Base-by-base conservation (phyloP, 2,797 vertebrate species). In the Hoplostethus mediterraneus region DNA sequence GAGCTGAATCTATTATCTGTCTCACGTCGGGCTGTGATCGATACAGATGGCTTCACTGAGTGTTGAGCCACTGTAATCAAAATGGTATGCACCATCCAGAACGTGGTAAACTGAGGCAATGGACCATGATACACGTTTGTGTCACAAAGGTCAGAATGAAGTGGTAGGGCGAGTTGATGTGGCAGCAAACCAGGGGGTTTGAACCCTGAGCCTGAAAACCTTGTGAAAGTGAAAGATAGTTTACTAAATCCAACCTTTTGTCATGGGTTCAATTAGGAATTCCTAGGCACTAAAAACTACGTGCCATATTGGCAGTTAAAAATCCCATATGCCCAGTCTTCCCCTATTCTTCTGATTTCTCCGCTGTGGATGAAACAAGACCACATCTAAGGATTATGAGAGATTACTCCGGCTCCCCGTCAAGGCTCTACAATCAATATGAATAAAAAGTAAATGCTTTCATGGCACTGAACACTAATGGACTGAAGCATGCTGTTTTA, bases 1-100 rank as follows among this genome's bases (percentile, higher is more conserved):
- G 71, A 67, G 63, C 66, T 73, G 64, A 55, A 73, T 82, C 63
- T 65, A 21, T 45, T 77, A 80, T 77, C 44, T 72, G 66, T 80
- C 72, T 71, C 53, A 28, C 31, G 78, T 66, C 56, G 28, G 58
- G 63, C 55, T 61, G 60, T 25, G 69, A 73, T 73, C 73, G 30
- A 86, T 68, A 74, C 47, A 74, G 85, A 79, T 12, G 51, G 55
- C 55, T 75, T 66, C 51, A 58, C 65, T 16, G 36, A 80, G 71
- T 49, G 42, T 48, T 33, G 56, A 58, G 54, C 54, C 55, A 38
- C 30, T 71, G 49, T 47, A 73, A 75, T 87, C 64, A 65, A 28
- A 1, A 28, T 28, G 61, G 40, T 17, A 42, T 30, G 40, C 54
- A 74, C 69, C 70, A 64, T 45, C 44, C 6, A 59, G 73, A 58